Conservation (phyloP, 2,888 invertebrate genomes). For the Drosophila heteroneura region DNA sequence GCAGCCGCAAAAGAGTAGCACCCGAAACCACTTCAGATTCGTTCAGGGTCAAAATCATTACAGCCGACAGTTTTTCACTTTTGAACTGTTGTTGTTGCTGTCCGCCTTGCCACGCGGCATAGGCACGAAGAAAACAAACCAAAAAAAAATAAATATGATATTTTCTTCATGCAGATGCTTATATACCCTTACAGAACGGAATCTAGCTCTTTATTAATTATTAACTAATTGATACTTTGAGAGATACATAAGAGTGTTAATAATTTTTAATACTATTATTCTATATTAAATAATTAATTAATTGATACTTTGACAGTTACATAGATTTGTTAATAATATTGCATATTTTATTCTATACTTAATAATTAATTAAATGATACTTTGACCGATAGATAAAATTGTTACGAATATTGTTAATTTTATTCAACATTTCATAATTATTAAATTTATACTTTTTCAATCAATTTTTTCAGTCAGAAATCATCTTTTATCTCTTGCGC, state of each 20-base stretch:
- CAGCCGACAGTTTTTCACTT: slow-evolving; percentile 50
- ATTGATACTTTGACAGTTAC: background rate
- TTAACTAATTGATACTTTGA: background rate
- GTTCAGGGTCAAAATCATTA: slow-evolving; percentile 81
- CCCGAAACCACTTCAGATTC: slow-evolving; percentile 76
- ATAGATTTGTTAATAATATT: background rate
- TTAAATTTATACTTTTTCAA: background rate
- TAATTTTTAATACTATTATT: background rate
- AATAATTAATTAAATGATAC: background rate
- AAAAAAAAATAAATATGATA: background rate
- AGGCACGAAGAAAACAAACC: slow-evolving; percentile 27
- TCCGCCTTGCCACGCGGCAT: slow-evolving; percentile 68
- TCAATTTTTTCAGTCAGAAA: background rate
- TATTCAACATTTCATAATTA: background rate
- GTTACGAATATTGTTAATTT: background rate
- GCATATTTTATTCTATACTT: background rate
- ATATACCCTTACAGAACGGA: background rate
- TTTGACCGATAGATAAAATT: background rate
- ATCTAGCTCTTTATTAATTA: background rate
- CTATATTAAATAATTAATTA: background rate
- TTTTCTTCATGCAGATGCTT: background rate
- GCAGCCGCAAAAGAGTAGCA: slow-evolving; percentile 27
- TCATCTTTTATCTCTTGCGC: background rate
- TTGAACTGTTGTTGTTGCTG: slow-evolving; percentile 36
- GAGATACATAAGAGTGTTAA: background rate